Conservation (phyloP, 1,140 invertebrate genomes). For the Scaptomyza hsui region DNA sequence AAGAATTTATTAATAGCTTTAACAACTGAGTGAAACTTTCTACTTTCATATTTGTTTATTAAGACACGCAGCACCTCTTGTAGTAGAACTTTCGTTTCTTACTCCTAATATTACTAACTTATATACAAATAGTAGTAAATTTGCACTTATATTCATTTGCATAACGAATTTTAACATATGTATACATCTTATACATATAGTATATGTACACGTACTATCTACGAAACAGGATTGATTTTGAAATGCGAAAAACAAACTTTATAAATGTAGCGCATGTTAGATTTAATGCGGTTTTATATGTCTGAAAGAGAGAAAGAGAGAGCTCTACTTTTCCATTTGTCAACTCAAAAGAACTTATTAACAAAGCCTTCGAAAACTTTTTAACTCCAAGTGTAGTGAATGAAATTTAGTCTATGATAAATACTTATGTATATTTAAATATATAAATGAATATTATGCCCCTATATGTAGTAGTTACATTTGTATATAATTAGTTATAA, state of each 20-base stretch:
- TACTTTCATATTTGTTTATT: conserved; percentile 79
- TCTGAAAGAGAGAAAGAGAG: conserved; percentile 37
- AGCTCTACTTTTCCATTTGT: conserved; percentile 78
- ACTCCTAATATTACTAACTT: conserved; percentile 16
- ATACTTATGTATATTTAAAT: conserved; percentile 25
- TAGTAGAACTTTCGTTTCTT: conserved; percentile 65
- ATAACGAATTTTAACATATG: conserved; percentile 70
- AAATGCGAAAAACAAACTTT: conserved; percentile 19
- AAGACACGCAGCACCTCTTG: conserved; percentile 64
- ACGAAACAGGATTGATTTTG: conserved; percentile 24
- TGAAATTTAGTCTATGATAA: conserved; percentile 60
- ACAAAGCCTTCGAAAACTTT: conserved; percentile 81
- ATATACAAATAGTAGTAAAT: conserved; percentile 51
- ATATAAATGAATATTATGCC: conserved; percentile 47
- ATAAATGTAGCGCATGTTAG: conserved; percentile 37
- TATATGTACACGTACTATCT: conserved; percentile 23
- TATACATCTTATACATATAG: conserved; percentile 23
- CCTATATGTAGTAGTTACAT: conserved; percentile 63
- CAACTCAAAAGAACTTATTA: conserved; percentile 83
- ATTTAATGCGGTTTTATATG: conserved; percentile 26
- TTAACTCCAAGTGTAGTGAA: conserved; percentile 77
- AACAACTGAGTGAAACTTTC: conserved; percentile 81
- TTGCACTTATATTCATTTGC: conserved; percentile 72
- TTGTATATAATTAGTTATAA: conserved; percentile 67
- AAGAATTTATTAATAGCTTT: conserved; percentile 82